phyloP scores from a whole-genome alignment of 2,888 invertebrate species.

The Escarpia spicata region DNA sequence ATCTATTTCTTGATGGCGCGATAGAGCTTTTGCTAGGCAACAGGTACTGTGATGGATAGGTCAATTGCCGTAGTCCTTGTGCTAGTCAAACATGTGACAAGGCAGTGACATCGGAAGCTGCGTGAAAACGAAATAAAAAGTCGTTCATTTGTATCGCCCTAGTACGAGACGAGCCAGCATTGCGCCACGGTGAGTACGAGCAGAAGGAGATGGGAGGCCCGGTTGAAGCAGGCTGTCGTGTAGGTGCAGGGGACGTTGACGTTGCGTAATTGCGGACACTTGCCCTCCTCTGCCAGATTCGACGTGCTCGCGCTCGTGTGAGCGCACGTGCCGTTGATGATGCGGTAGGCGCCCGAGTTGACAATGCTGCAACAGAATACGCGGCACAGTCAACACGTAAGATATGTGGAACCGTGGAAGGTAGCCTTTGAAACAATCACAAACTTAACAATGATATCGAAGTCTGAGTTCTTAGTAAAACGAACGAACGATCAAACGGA shows the following conservation, averaged over 20 bases:
- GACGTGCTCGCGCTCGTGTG: slow-evolving; percentile 58
- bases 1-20: no score
- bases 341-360: slow-evolving; percentile 65
- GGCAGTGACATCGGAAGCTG: neutral
- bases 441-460: no score
- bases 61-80: neutral
- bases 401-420: no score
- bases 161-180: neutral
- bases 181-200: neutral
- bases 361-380: slow-evolving; percentile 59
- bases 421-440: no score
- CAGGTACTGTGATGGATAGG: no score
- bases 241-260: slow-evolving; percentile 50
- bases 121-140: neutral
- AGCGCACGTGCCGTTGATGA: slow-evolving; percentile 66
- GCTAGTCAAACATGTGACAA: neutral
- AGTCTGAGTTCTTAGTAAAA: no score
- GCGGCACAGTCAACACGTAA: neutral
- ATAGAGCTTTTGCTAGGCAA: no score
- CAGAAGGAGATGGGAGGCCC: neutral
- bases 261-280: slow-evolving; percentile 60
- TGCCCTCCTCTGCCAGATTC: slow-evolving; percentile 57
- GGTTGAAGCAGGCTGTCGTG: slow-evolving; percentile 26
- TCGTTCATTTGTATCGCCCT: neutral
- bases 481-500: neutral